Percentiles rank a stretch among this genome's conserved stretches.
phyloP scores from a whole-genome alignment of 1,140 invertebrate species.

The Pseudoatta argentina region DNA sequence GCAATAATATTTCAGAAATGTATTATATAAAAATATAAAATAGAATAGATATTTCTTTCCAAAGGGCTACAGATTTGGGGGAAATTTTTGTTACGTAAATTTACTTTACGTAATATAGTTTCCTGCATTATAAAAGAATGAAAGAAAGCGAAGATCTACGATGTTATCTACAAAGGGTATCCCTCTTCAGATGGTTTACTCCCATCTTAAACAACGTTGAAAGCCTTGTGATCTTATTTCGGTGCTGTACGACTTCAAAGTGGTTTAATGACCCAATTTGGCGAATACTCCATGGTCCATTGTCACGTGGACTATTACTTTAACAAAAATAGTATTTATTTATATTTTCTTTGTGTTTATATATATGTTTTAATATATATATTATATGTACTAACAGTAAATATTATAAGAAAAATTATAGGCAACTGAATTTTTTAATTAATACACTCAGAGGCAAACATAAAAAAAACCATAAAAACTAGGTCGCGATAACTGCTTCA shows the following conservation, averaged over 20 bases:
- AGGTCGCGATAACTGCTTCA: background rate
- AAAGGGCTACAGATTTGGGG: background rate
- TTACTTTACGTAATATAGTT: conserved; percentile 16
- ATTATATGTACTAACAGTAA: background rate
- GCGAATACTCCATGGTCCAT: conserved; percentile 15
- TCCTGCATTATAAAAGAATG: conserved; percentile 36
- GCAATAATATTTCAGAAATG: background rate
- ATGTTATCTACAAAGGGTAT: conserved; percentile 41
- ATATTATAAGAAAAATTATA: background rate
- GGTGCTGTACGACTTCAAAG: conserved; percentile 49
- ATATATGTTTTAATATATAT: background rate
- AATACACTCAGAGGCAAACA: background rate
- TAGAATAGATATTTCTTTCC: background rate
- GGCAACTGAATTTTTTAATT: background rate
- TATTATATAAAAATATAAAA: background rate
- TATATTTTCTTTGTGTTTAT: background rate
- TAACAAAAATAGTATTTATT: conserved; percentile 17
- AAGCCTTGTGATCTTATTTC: conserved; percentile 53
- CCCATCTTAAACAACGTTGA: conserved; percentile 36
- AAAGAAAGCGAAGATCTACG: conserved; percentile 15
- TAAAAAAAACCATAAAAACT: background rate
- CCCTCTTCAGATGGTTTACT: conserved; percentile 21
- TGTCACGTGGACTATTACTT: conserved; percentile 40
- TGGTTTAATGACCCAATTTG: conserved; percentile 62
- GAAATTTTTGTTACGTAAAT: background rate